phyloP scores from a whole-genome alignment of 2,888 invertebrate genomes.

The Heliconius charithonia region DNA sequence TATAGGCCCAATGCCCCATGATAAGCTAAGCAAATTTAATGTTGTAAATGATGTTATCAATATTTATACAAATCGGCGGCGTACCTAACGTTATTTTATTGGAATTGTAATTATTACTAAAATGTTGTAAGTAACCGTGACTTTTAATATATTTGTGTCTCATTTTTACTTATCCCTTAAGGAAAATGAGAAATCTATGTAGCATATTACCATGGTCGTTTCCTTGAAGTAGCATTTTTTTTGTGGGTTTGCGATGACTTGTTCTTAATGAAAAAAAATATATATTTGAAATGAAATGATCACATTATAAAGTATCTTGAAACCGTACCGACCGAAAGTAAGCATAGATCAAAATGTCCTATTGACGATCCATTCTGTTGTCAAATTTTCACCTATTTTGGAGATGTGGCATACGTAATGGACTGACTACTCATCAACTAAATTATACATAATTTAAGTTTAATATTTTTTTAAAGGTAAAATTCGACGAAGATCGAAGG shows the following conservation, averaged over 20 bases:
- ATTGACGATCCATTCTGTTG: no score
- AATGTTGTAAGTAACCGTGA: constrained; percentile 18
- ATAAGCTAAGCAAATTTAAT: neutral
- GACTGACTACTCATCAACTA: no score
- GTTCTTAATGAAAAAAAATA: neutral
- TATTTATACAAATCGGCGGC: neutral
- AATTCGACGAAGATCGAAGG: constrained; percentile 92
- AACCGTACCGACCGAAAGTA: no score
- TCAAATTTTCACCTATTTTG: no score
- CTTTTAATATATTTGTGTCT: neutral
- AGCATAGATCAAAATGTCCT: no score
- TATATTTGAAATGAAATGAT: neutral
- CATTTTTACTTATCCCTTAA: constrained; percentile 6
- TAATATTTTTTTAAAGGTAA: constrained; percentile 73
- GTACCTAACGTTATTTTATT: neutral
- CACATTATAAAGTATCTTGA: neutral
- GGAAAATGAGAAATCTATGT: constrained; percentile 6
- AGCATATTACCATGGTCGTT: neutral
- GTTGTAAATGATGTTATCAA: neutral
- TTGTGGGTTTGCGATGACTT: neutral
- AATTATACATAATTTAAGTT: neutral
- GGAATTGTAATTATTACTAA: neutral
- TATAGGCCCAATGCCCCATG: neutral
- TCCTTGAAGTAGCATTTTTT: neutral
- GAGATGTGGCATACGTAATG: neutral